Conservation (phyloP, 2,888 invertebrate genomes). For the Aricia artaxerxes region DNA sequence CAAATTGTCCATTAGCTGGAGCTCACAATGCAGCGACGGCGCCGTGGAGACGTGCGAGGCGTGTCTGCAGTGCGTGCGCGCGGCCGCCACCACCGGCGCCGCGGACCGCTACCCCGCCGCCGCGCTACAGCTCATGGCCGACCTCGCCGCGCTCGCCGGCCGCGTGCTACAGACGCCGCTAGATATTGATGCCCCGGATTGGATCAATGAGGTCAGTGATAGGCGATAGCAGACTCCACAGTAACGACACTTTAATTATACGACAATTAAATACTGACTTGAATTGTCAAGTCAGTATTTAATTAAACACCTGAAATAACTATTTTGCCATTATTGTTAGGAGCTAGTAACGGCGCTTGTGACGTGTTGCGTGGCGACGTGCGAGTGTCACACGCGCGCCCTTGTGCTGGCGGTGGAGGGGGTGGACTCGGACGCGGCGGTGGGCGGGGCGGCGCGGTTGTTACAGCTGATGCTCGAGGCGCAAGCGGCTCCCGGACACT, state of each 20-base stretch:
- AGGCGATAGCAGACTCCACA: too few species aligned
- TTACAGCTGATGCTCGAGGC: slow-evolving; percentile 88
- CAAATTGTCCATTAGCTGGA: slow-evolving; percentile 48
- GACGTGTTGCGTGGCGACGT: slow-evolving; percentile 84
- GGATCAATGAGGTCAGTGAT: slow-evolving; percentile 63
- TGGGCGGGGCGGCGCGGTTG: slow-evolving; percentile 46
- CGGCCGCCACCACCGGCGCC: slow-evolving; percentile 59
- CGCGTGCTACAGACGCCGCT: slow-evolving; percentile 55
- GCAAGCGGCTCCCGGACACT: slow-evolving; percentile 88
- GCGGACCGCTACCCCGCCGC: slow-evolving; percentile 54
- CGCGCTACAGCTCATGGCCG: slow-evolving; percentile 57
- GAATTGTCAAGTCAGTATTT: too few species aligned
- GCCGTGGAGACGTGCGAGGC: slow-evolving; percentile 73
- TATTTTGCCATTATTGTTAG: slow-evolving; percentile 54
- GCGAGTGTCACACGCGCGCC: slow-evolving; percentile 84
- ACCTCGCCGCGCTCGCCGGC: slow-evolving; percentile 60
- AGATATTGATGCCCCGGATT: slow-evolving; percentile 63
- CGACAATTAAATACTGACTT: too few species aligned
- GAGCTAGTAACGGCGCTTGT: slow-evolving; percentile 86
- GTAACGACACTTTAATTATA: too few species aligned
- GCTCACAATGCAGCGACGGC: slow-evolving; percentile 61
- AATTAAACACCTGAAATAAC: too few species aligned
- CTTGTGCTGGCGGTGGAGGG: slow-evolving; percentile 60
- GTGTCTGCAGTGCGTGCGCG: slow-evolving; percentile 62
- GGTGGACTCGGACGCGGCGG: slow-evolving; percentile 46